Evolutionary conservation across 2,888 invertebrate genomes (phyloP).

Genomic region (Helleia helle): DNA sequence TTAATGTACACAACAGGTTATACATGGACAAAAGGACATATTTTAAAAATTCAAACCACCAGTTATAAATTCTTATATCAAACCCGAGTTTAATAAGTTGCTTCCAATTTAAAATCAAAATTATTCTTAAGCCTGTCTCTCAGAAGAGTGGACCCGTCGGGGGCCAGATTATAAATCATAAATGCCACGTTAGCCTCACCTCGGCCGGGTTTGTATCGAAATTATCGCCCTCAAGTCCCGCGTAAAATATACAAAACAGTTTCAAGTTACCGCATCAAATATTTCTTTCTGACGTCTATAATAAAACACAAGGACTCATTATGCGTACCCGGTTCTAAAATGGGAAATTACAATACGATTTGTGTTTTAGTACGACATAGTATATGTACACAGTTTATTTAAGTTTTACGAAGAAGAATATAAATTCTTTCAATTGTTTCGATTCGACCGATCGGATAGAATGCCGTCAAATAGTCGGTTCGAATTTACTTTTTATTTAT

Average conservation of each 20-base stretch:
- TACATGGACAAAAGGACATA: neutral
- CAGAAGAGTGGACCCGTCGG: constrained; percentile 54
- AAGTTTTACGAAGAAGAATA: too few species aligned
- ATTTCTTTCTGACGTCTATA: constrained; percentile 47
- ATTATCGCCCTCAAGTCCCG: constrained; percentile 57
- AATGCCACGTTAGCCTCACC: constrained; percentile 59
- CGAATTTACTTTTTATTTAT: too few species aligned
- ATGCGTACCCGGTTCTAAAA: neutral
- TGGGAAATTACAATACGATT: too few species aligned
- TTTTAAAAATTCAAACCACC: neutral
- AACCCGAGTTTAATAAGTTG: constrained; percentile 53
- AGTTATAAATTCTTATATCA: neutral
- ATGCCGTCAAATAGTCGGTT: too few species aligned
- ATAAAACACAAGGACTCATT: constrained; percentile 42
- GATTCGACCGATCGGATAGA: too few species aligned
- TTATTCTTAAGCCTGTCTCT: constrained; percentile 63
- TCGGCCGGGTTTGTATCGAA: constrained; percentile 48
- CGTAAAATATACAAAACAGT: constrained; percentile 65
- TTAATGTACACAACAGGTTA: neutral
- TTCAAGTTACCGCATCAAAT: constrained; percentile 60
- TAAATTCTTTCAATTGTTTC: too few species aligned
- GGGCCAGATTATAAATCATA: constrained; percentile 69
- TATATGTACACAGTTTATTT: too few species aligned
- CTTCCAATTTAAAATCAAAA: constrained; percentile 65
- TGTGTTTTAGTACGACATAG: too few species aligned